A percentile compares a stretch with the other conserved stretches of the same genome.
phyloP scores from a whole-genome alignment of 2,797 vertebrate genomes.

The Schizopygopsis malacanthus region DNA sequence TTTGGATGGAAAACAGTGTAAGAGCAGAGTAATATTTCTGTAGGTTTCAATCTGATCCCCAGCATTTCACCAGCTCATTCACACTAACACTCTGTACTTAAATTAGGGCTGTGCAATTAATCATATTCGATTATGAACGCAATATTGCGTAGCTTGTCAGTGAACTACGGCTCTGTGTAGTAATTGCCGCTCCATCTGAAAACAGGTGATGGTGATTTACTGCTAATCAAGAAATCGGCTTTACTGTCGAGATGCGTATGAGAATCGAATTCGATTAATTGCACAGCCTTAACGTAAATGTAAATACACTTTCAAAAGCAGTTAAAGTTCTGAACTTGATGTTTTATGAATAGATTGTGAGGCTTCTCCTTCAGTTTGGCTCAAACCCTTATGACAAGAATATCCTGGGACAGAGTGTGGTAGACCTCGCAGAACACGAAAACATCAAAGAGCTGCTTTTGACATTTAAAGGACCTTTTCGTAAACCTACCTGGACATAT shows the following conservation, averaged over 20 bases:
- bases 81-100: neutral
- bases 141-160: too few relatives aligned
- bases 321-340: conserved; percentile 20
- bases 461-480: conserved; percentile 60
- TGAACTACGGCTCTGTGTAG: too few relatives aligned
- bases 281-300: neutral
- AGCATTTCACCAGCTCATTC: neutral
- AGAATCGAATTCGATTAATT: too few relatives aligned
- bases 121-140: too few relatives aligned
- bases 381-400: conserved; percentile 75
- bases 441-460: conserved; percentile 79
- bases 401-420: conserved; percentile 70
- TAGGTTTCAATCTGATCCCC: neutral
- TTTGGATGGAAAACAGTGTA: neutral
- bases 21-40: neutral
- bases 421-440: conserved; percentile 72
- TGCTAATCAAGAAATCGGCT: too few relatives aligned
- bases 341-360: conserved; percentile 74
- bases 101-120: too few relatives aligned
- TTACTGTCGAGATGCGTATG: too few relatives aligned
- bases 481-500: neutral
- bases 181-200: too few relatives aligned
- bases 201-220: too few relatives aligned
- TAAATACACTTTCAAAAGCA: conserved; percentile 18
- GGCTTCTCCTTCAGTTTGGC: conserved; percentile 82